Evolutionary conservation across 2,113 vertebrate species (phyloP).

Genomic region (Petrocephalus microphthalmus): DNA sequence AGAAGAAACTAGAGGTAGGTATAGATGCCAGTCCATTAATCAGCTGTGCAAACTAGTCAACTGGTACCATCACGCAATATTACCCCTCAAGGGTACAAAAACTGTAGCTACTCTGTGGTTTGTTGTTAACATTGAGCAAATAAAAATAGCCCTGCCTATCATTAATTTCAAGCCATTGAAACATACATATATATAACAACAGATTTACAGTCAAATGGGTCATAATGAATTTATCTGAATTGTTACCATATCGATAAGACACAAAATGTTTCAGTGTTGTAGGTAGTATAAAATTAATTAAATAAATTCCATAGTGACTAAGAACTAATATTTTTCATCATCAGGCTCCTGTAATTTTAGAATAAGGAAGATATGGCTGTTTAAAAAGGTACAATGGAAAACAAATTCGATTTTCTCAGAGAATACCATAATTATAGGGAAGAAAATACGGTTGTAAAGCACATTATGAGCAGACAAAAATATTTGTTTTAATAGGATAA

Average conservation of each 20-base stretch:
- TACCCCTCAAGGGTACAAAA: not conserved
- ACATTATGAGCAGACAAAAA: not conserved
- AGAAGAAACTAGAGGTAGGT: not conserved
- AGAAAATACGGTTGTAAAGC: not conserved
- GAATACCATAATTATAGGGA: not conserved
- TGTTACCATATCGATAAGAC: not conserved
- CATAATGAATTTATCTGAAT: not conserved
- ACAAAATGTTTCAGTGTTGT: not conserved
- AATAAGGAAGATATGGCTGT: not conserved
- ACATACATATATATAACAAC: not conserved
- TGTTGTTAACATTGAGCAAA: not conserved
- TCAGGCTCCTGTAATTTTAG: not conserved
- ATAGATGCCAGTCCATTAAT: not conserved
- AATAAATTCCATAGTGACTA: not conserved
- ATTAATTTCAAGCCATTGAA: not conserved
- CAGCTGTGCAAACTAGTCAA: not conserved
- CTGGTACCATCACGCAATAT: not conserved
- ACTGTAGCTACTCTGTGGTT: not conserved
- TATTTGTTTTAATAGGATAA: not conserved
- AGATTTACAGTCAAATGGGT: not conserved
- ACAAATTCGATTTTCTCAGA: not conserved
- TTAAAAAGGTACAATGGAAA: not conserved
- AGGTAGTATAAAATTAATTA: not conserved
- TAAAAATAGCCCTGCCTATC: not conserved
- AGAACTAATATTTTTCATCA: not conserved